Conservation (phyloP, 2,888 invertebrate species). For the Rhodophaea formosa region DNA sequence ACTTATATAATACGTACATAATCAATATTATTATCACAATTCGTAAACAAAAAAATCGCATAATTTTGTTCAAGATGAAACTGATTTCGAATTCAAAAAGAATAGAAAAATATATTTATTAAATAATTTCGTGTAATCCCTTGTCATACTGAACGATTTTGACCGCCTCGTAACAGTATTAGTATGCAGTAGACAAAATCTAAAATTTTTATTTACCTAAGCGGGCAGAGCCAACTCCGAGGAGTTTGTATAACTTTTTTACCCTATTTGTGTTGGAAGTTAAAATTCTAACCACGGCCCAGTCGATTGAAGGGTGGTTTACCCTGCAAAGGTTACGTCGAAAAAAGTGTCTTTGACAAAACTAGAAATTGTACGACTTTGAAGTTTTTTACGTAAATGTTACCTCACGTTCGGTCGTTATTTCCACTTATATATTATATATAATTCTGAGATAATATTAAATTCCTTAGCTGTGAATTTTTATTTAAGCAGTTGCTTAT, state of each 20-base stretch:
- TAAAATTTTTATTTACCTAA: conserved; percentile 5
- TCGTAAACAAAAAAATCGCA: too few species aligned
- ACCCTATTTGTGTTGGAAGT: conserved; percentile 8
- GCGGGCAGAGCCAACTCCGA: not conserved
- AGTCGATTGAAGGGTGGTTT: conserved; percentile 6
- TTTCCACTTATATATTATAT: too few species aligned
- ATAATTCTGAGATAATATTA: too few species aligned
- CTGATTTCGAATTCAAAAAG: too few species aligned
- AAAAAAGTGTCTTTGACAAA: not conserved
- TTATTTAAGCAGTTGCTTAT: too few species aligned
- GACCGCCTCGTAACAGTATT: not conserved
- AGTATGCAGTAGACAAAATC: conserved; percentile 1
- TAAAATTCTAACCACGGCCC: conserved; percentile 9
- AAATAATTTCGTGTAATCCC: not conserved
- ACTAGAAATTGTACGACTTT: not conserved
- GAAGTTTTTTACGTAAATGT: not conserved
- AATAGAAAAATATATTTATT: too few species aligned
- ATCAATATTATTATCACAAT: too few species aligned
- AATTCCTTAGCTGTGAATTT: too few species aligned
- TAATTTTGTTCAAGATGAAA: too few species aligned
- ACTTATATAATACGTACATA: too few species aligned
- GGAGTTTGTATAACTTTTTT: not conserved
- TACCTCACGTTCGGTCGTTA: not conserved
- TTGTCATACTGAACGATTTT: not conserved
- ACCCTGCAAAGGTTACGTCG: not conserved